Evolutionary conservation across 2,113 vertebrate genomes (phyloP).

Genomic region (Dipodomys ordii): DNA sequence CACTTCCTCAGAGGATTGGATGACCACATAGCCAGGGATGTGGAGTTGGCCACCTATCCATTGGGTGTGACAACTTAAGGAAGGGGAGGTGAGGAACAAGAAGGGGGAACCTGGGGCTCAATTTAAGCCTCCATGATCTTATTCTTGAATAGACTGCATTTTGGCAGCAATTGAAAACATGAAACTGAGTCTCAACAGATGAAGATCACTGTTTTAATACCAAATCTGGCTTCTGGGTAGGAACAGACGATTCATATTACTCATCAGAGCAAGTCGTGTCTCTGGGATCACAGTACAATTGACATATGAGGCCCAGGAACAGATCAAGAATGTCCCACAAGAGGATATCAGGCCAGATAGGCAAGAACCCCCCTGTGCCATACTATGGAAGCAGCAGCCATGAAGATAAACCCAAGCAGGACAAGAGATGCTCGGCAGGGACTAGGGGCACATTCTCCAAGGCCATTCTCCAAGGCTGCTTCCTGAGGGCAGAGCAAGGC

Average conservation of each 20-base stretch:
- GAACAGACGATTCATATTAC: neutral
- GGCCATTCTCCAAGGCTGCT: neutral
- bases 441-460: neutral
- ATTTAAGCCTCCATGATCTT: neutral
- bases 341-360: no score
- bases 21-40: rapidly evolving
- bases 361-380: neutral
- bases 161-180: neutral
- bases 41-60: neutral
- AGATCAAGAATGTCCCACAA: rapidly evolving
- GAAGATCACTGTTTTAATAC: neutral
- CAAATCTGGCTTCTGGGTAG: neutral
- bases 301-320: neutral
- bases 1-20: neutral
- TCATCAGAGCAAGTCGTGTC: neutral
- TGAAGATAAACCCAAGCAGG: neutral
- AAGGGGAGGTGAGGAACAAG: neutral
- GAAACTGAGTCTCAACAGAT: neutral
- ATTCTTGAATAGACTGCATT: neutral
- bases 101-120: no score
- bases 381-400: neutral
- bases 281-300: neutral
- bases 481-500: neutral
- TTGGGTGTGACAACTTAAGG: neutral
- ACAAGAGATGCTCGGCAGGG: rapidly evolving